Evolutionary conservation across 2,113 vertebrate genomes (phyloP).

Genomic region (Natator depressus): DNA sequence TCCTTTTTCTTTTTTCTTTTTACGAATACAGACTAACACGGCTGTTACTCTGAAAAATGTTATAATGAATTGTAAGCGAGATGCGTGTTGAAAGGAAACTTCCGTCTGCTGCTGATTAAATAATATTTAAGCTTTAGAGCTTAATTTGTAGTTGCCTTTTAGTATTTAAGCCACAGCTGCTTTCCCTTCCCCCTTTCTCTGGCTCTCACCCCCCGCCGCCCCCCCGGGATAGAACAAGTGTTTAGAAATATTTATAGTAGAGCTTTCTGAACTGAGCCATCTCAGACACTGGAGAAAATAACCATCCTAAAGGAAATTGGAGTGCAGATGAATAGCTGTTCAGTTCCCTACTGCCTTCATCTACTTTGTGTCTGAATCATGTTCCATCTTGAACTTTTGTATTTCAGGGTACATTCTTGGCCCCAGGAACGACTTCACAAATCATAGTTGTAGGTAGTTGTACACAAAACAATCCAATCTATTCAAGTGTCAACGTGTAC

Average conservation of each 20-base stretch:
- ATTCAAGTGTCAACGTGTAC: not conserved
- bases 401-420: not conserved
- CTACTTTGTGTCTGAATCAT: not conserved
- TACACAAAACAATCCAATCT: not conserved
- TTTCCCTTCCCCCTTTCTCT: not conserved
- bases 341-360: not conserved
- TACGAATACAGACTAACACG: too few species aligned
- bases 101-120: not conserved
- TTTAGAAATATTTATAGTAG: fast-evolving
- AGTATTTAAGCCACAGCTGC: not conserved
- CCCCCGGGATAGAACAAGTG: not conserved
- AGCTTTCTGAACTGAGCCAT: not conserved
- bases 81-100: fast-evolving
- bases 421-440: not conserved
- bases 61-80: not conserved
- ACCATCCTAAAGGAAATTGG: not conserved
- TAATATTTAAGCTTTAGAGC: not conserved
- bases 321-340: not conserved
- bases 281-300: fast-evolving
- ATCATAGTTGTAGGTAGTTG: not conserved
- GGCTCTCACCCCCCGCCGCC: too few species aligned
- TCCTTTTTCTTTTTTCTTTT: too few species aligned
- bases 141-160: not conserved
- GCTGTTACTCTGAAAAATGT: too few species aligned
- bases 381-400: not conserved